Evolutionary conservation across 2,888 invertebrate species (phyloP), one percentile per base, ranked within the genome.

Genomic region (Gastrophysa polygoni): DNA sequence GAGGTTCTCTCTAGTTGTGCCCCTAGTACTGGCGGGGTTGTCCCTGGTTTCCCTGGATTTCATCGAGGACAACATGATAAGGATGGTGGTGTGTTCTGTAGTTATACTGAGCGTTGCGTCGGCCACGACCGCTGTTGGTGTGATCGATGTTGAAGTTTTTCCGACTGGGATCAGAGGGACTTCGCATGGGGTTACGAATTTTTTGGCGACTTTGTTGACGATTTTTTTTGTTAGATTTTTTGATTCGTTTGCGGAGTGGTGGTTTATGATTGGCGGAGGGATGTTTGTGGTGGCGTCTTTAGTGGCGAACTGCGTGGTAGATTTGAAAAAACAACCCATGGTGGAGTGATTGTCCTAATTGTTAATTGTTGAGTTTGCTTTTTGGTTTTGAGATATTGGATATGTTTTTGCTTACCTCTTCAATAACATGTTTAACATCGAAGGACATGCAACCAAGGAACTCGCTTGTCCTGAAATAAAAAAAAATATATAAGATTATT

Each of bases 361-460:
- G 10, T 38, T 11, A 14, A 24, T n/a, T 32, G 2, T 2, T 11
- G 10, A 10, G 8, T 32, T 32, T 32, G 7, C 11, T 32, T 32
- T 8, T 32, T 11, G 1, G 11, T 10, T 10, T 4, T 4, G 28
- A 8, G 28, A 8, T 8, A 20, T 8, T 48, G 10, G 7, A 4
- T 10, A 1, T 18, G 16, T 52, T n/a, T 21, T 16, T 17, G 50
- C 86, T 84, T 85, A 89, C 88, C 88, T 87, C 87, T 79, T 87
- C 89, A 83, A 90, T 85, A 73, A 91, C 89, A 86, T 92, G 89
- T 83, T 89, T 89, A 75, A 95, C 85, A 74, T 93, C 91, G 84
- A 95, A 93, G 82, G 94, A 93, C 89, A 93, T 91, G 83, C 95
- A 95, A 86, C 95, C 96, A 83, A 96, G 85, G 83, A 95, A 92